These are phyloP conservation scores for Syngnathus acus DNA, from an alignment of 2,797 vertebrate genomes.

Conservation along the genomic window DNA sequence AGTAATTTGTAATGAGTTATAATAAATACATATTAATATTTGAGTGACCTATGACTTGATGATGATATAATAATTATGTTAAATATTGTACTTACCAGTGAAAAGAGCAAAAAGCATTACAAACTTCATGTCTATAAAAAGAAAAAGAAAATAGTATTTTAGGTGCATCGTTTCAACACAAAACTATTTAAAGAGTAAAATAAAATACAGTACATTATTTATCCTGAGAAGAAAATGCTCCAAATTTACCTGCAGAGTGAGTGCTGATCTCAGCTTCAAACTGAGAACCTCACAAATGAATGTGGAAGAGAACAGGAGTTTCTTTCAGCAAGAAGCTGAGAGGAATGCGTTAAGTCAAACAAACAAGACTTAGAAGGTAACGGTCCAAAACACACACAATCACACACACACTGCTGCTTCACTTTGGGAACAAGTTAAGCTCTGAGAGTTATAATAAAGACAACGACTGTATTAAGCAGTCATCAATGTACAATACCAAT, in stretches of 20 bases:
- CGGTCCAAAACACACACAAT: slow-evolving; percentile 13
- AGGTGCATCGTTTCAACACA: neutral
- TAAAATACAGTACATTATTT: neutral
- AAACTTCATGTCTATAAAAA: slow-evolving; percentile 44
- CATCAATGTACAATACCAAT: neutral
- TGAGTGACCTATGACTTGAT: neutral
- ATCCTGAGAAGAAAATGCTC: slow-evolving; percentile 7
- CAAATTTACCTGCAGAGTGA: slow-evolving; percentile 38
- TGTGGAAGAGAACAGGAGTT: slow-evolving; percentile 41
- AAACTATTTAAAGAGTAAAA: fast-evolving
- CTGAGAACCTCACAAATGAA: slow-evolving; percentile 28
- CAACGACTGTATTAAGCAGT: slow-evolving; percentile 6
- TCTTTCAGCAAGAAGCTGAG: slow-evolving; percentile 37
- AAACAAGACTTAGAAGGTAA: slow-evolving; percentile 12
- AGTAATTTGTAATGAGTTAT: no score
- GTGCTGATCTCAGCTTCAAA: slow-evolving; percentile 14
- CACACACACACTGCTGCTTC: neutral
- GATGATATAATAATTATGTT: neutral
- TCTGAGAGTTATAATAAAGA: slow-evolving; percentile 30
- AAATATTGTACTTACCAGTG: slow-evolving; percentile 42
- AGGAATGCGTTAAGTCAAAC: slow-evolving; percentile 36
- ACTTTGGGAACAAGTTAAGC: slow-evolving; percentile 9
- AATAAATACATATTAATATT: neutral
- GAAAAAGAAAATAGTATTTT: neutral
- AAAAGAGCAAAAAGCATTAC: slow-evolving; percentile 45